Conservation (phyloP, 2,888 invertebrate species). For the Drosophila acutilabella region DNA sequence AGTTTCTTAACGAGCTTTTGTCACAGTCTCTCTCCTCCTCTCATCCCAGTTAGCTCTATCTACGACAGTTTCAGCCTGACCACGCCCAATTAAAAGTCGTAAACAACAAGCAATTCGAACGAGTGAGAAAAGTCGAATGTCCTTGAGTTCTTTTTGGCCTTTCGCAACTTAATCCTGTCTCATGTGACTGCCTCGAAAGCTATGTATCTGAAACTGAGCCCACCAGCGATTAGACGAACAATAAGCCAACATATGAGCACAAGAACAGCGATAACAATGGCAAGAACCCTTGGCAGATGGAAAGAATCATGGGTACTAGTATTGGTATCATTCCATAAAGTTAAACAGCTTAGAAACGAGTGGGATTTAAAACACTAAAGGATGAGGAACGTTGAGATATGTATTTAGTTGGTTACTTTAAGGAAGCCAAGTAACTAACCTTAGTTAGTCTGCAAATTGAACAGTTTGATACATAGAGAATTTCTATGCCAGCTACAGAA, state of each 20-base stretch:
- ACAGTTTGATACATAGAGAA: too few relatives aligned
- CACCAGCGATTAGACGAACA: conserved; percentile 39
- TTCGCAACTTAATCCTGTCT: conserved; percentile 58
- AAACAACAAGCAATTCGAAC: conserved; percentile 24
- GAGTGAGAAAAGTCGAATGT: conserved; percentile 42
- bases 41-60: neutral
- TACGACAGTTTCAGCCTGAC: conserved; percentile 26
- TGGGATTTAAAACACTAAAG: neutral
- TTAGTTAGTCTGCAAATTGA: too few relatives aligned
- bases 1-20: conserved; percentile 35
- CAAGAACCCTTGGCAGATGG: conserved; percentile 5
- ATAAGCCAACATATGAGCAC: conserved; percentile 28
- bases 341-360: conserved; percentile 31
- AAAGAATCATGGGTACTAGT: neutral
- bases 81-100: conserved; percentile 52
- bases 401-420: neutral
- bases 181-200: conserved; percentile 35
- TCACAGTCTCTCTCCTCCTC: neutral
- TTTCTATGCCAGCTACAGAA: too few relatives aligned
- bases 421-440: neutral
- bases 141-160: conserved; percentile 62
- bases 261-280: conserved; percentile 10
- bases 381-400: neutral
- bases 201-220: conserved; percentile 48
- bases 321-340: conserved; percentile 28